Base-by-base conservation (phyloP, 2,113 vertebrate genomes). In the Budorcas taxicolor region DNA sequence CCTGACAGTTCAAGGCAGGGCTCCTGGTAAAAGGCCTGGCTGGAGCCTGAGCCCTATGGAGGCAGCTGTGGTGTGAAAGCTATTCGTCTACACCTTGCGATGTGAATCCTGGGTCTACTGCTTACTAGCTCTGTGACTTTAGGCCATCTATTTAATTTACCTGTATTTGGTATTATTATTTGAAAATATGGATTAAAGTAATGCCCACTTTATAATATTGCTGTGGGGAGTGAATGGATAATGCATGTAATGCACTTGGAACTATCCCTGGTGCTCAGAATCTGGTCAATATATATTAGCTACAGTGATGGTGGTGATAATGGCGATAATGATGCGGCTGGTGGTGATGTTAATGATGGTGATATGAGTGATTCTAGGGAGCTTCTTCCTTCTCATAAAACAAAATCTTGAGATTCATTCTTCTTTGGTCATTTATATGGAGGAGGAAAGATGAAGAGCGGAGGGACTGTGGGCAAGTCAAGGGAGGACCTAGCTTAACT, bases 251-350 rank as follows among this genome's bases (percentile, higher is more conserved):
- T 80, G 82, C 76, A 27, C 89, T 62, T 62, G 9, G 74, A 45
- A 60, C 43, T 31, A 60, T 40, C 23, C 47, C 52, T 74, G 43
- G 62, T 21, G 6, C 62, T 62, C 45, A 74, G 31, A 57, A 7
- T 90, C 45, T 93, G 23, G 62, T 27, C 36, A 78, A 4, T 62
- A 13, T 15, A 4, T 7, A 23, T 47, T 55, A 55, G 50, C 50
- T 67, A 1, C 9, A 21, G 10, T 31, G 58, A 47, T 47, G 40
- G 1, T 33, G 27, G 4, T 52, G 80, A 3, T 84, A 27, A 3
- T 47, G 52, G 3, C 0, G 2, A 7, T 29, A 17, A 14, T 80
- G 33, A 4, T 29, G 36, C 0, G 1, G 45, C 25, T 40, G 62
- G 25, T 55, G 87, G 64, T 5, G 11, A 11, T 23, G 23, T 11